Evolutionary conservation across 2,113 vertebrate genomes (phyloP).

Genomic region (Puma concolor): DNA sequence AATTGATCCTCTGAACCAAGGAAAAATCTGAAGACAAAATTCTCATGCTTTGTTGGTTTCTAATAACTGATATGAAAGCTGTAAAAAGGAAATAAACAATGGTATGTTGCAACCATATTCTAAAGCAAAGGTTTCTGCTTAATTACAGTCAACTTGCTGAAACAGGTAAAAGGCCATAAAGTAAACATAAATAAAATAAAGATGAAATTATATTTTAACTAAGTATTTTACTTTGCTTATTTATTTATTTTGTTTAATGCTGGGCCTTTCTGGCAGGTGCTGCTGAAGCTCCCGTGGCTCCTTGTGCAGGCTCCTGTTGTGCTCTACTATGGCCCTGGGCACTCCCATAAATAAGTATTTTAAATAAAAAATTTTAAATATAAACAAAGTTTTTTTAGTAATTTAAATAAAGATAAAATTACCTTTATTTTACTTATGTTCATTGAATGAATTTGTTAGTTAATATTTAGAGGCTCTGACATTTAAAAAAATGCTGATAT

Average conservation of each 20-base stretch:
- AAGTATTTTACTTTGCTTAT: not conserved
- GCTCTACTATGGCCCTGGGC: not conserved
- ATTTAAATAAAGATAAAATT: not conserved
- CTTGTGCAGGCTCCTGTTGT: not conserved
- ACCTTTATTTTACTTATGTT: not conserved
- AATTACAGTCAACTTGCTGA: slow-evolving; percentile 22
- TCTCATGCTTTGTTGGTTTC: slow-evolving; percentile 54
- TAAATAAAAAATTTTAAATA: not conserved
- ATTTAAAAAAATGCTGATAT: not conserved
- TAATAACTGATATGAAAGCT: not conserved
- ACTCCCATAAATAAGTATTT: not conserved
- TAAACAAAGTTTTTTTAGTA: not conserved
- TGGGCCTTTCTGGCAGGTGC: not conserved
- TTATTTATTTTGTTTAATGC: not conserved
- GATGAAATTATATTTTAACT: not conserved
- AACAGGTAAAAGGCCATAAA: slow-evolving; percentile 6
- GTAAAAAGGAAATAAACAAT: not conserved
- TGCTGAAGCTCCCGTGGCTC: not conserved
- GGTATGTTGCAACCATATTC: not conserved
- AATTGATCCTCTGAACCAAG: slow-evolving; percentile 22
- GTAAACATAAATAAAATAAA: slow-evolving; percentile 17
- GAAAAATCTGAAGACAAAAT: slow-evolving; percentile 73
- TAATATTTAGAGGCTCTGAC: not conserved
- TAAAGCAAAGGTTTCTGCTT: not conserved
- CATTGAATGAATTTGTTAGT: not conserved